Evolutionary conservation across 2,113 vertebrate genomes (phyloP).

Genomic region (Callospermophilus lateralis): DNA sequence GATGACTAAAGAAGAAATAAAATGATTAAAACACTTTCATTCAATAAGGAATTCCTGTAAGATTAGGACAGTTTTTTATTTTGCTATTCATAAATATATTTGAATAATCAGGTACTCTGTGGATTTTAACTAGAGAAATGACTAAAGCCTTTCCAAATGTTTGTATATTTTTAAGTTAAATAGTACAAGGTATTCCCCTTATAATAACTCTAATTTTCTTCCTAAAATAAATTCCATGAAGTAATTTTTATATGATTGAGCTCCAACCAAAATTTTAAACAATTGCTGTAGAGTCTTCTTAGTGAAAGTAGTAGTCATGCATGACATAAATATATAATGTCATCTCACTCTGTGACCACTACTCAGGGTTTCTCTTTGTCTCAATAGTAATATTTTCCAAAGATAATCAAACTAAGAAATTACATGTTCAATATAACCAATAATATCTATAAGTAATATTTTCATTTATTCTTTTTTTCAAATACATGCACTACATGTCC

Average conservation of each 20-base stretch:
- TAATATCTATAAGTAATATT: not conserved
- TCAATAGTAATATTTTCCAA: constrained; percentile 22
- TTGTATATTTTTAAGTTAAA: not conserved
- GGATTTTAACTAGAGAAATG: not conserved
- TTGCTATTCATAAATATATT: not conserved
- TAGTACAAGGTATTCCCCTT: not conserved
- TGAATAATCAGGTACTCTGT: not conserved
- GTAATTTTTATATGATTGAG: not conserved
- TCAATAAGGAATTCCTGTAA: not conserved
- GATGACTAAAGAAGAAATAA: not conserved
- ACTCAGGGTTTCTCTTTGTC: not conserved
- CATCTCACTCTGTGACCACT: not conserved
- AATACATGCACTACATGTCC: not conserved
- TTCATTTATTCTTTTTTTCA: not conserved
- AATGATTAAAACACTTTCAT: not conserved
- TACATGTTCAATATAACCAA: not conserved
- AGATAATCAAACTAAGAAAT: not conserved
- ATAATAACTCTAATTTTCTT: not conserved
- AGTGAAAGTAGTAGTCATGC: not conserved
- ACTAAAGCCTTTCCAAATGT: not conserved
- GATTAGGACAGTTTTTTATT: not conserved
- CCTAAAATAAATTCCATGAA: not conserved
- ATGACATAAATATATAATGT: not conserved
- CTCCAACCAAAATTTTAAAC: not conserved
- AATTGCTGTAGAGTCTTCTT: not conserved